Conservation (phyloP, 2,888 invertebrate genomes). For the Euzophera pinguis region DNA sequence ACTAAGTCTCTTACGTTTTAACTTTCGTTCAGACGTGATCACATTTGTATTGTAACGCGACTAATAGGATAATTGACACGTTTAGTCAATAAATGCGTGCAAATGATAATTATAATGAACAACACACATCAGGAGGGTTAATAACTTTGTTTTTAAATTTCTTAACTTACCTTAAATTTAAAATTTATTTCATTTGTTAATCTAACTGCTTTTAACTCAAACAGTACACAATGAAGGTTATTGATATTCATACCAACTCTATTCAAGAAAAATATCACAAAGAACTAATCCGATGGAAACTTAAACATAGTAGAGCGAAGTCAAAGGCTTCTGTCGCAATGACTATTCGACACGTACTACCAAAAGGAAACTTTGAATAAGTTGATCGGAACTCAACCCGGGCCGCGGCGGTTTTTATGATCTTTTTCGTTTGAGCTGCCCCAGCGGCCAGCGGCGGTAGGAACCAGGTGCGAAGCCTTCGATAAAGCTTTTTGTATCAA, state of each 20-base stretch:
- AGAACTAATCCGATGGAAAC: slow-evolving; percentile 7
- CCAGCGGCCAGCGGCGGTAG: slow-evolving; percentile 27
- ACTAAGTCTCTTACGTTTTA: no score
- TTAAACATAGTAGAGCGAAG: neutral
- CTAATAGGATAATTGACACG: no score
- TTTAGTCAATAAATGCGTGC: no score
- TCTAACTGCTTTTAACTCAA: no score
- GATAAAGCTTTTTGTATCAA: slow-evolving; percentile 42
- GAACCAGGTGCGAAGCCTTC: slow-evolving; percentile 44
- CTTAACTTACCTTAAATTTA: no score
- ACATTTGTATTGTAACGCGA: no score
- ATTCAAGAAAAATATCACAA: neutral
- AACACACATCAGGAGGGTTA: no score
- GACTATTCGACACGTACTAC: slow-evolving; percentile 7
- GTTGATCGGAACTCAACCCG: slow-evolving; percentile 10
- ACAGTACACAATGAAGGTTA: no score
- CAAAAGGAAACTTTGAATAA: slow-evolving; percentile 16
- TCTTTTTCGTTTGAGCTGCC: slow-evolving; percentile 23
- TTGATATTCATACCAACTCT: neutral
- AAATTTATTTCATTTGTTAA: no score
- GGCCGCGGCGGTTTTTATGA: slow-evolving; percentile 17
- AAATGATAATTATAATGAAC: no score
- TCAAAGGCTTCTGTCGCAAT: slow-evolving; percentile 8
- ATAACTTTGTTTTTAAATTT: no score
- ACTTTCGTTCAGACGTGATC: no score